Evolutionary conservation across 1,140 invertebrate genomes (phyloP).

Genomic region (Asobara japonica): DNA sequence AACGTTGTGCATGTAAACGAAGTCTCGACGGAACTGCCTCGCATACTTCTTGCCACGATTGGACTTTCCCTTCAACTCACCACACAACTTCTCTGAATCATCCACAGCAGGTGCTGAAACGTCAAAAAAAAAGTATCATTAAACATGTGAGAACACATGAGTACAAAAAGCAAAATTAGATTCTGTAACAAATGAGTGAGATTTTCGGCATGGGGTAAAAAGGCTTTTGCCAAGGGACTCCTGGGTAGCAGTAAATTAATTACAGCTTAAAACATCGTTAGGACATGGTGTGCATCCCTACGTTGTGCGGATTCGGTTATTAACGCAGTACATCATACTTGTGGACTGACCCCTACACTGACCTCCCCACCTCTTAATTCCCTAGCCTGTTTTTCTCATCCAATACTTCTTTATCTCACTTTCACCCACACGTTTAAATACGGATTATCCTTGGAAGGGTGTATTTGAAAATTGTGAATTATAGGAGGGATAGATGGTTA

Average conservation of each 20-base stretch:
- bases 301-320: slow-evolving; percentile 53
- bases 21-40: not conserved
- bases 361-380: slow-evolving; percentile 18
- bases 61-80: not conserved
- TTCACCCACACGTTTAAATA: not conserved
- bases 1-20: not conserved
- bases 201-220: slow-evolving; percentile 27
- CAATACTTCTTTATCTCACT: slow-evolving; percentile 30
- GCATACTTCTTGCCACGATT: not conserved
- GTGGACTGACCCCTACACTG: slow-evolving; percentile 24
- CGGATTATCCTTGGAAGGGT: slow-evolving; percentile 14
- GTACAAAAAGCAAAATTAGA: slow-evolving; percentile 28
- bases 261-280: slow-evolving; percentile 63
- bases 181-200: slow-evolving; percentile 21
- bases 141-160: not conserved
- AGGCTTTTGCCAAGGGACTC: slow-evolving; percentile 30
- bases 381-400: not conserved
- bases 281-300: slow-evolving; percentile 30
- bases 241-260: slow-evolving; percentile 55
- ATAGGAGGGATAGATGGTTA: slow-evolving; percentile 22
- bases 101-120: not conserved
- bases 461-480: slow-evolving; percentile 45
- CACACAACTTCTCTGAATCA: not conserved
- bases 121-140: not conserved
- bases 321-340: slow-evolving; percentile 59